Base-by-base conservation (phyloP, 2,113 vertebrate species). In the Corythoichthys intestinalis region DNA sequence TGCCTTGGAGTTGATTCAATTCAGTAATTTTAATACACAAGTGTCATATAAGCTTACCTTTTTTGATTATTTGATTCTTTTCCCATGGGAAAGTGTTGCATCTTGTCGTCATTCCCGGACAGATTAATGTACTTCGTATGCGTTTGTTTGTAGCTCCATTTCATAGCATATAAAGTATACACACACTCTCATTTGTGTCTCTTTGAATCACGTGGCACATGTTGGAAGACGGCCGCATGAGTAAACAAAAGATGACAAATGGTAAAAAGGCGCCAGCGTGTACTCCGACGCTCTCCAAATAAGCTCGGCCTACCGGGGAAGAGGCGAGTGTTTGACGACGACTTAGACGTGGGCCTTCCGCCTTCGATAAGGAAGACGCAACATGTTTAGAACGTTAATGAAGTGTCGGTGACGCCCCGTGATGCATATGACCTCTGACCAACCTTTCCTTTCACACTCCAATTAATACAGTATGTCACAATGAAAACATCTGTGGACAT, bases 311-410 rank as follows among this genome's bases (percentile, higher is more conserved):
- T 2, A 4, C 12, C 4, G 35, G 70, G 73, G 12, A 70, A 76
- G 79, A 85, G 72, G 72, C 73, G 78, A 85, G 78, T 80, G 83
- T 87, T 69, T 5, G 48, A 58, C 52, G 67, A 72, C 39, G 71
- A 77, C 76, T 84, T 71, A 69, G 72, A 70, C 53, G 67, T 71
- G 49, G 28, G 37, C 59, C 69, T 76, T 69, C 53, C 70, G 85
- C 50, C 64, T 80, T 41, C 39, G 39, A 41, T 41, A 41, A 41
- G 39, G 39, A 41, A 41, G 6, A 41, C 39, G 4, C 47, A 81
- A 81, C 62, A 76, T 86, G 83, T 86, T 87, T 88, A 80, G 82
- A 83, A 81, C 74, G 59, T 70, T 85, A 84, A 88, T 74, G 78
- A 83, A 53, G 76, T 88, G 90, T 90, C 85, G 54, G 54, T 6